Base-by-base conservation (phyloP, 1,140 invertebrate species). In the Cheumatopsyche charites region DNA sequence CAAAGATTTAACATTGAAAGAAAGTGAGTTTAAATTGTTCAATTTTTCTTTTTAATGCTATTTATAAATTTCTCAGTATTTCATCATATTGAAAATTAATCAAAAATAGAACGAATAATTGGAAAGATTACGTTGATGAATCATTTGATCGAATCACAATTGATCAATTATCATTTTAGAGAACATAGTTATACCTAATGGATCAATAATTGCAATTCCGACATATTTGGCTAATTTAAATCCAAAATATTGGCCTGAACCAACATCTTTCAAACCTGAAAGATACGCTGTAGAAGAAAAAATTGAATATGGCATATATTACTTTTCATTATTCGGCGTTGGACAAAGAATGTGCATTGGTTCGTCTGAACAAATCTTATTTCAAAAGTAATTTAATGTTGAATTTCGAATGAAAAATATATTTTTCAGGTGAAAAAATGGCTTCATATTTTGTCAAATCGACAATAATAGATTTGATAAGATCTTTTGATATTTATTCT, bases 311-410 rank as follows among this genome's bases (percentile, higher is more conserved):
- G 11, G 19, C 2, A n/a, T n/a, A 49, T 26, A 25, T 26, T 2
- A 29, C 13, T 36, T 13, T 52, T 26, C 21, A 23, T 41, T 41
- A 26, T 67, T 67, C 21, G 29, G 43, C 21, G 43, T 23, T 23
- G 65, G 65, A 49, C 65, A 29, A 26, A 67, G 65, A 67, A 26
- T 17, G 7, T 67, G 65, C 25, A 49, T 67, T 26, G 65, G 65
- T 67, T 17, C 15, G 41, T 43, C 13, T 12, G 15, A 58, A 9
- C 49, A 52, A n/a, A n/a, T n/a, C n/a, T n/a, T n/a, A n/a, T n/a
- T n/a, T n/a, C n/a, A n/a, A n/a, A n/a, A n/a, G n/a, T n/a, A n/a
- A n/a, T n/a, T n/a, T n/a, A n/a, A n/a, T n/a, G n/a, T n/a, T n/a
- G 29, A 36, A 36, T 4, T 36, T 36, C 9, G 58, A 13, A 26